These are phyloP conservation scores for Riptortus pedestris DNA, from an alignment of 1,140 invertebrate genomes.

Conservation along the genomic window DNA sequence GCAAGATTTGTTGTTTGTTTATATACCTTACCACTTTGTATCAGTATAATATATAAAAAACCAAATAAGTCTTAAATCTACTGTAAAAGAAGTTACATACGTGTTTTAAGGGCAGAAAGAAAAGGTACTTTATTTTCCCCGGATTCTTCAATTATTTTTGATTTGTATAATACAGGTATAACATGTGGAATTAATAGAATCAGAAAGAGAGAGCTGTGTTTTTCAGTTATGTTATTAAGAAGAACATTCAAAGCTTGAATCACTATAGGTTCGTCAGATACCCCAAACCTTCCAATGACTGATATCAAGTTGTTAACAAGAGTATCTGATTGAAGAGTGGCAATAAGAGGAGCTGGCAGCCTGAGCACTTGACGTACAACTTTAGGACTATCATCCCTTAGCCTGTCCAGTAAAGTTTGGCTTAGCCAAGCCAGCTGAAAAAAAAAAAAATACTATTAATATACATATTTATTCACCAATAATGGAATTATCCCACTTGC, in stretches of 20 bases:
- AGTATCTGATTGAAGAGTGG: background rate
- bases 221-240: background rate
- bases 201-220: background rate
- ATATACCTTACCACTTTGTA: too few species aligned
- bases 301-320: background rate
- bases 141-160: background rate
- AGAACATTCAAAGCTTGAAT: conserved; percentile 2
- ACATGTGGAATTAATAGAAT: background rate
- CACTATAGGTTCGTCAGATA: conserved; percentile 1
- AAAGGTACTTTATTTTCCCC: background rate
- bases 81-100: background rate
- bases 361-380: conserved; percentile 37
- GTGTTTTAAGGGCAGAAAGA: background rate
- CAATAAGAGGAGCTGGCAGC: background rate
- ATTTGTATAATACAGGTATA: background rate
- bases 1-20: too few species aligned
- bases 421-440: conserved; percentile 36
- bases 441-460: conserved; percentile 14
- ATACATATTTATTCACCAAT: too few species aligned
- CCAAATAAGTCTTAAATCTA: too few species aligned
- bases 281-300: background rate
- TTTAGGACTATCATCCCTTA: conserved; percentile 45
- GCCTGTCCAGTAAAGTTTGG: conserved; percentile 45
- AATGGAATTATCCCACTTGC: too few species aligned
- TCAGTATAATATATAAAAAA: too few species aligned